Percentiles rank a stretch among this genome's conserved stretches.
Evolutionary conservation across 1,140 invertebrate genomes (phyloP).

Genomic region (Ceratina calcarata): DNA sequence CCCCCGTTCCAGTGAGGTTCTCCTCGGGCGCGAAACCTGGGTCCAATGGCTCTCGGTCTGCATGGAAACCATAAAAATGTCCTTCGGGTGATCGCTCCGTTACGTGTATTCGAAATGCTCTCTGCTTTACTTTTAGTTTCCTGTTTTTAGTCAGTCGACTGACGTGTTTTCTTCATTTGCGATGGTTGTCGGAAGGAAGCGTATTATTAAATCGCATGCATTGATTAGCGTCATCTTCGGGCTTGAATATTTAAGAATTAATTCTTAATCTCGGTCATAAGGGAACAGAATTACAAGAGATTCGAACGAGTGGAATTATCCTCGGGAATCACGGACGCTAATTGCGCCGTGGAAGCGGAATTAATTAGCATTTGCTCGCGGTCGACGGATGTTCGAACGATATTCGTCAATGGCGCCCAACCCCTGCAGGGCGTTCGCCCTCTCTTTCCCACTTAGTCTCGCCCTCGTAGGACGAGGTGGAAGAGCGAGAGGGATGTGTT

Average conservation of each 20-base stretch:
- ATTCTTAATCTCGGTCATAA: background rate
- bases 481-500: constrained; percentile 58
- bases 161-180: no score
- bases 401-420: constrained; percentile 55
- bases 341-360: constrained; percentile 43
- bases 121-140: background rate
- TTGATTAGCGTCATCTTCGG: no score
- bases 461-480: constrained; percentile 1
- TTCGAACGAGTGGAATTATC: background rate
- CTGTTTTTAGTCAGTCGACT: no score
- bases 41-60: background rate
- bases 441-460: background rate
- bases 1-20: no score
- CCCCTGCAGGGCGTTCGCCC: constrained; percentile 15
- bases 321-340: background rate
- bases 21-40: no score
- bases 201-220: no score
- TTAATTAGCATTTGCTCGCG: constrained; percentile 57
- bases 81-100: constrained; percentile 28
- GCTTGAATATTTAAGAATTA: background rate
- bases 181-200: no score
- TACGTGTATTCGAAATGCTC: background rate
- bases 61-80: constrained; percentile 36
- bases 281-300: background rate
- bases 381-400: constrained; percentile 43